Evolutionary conservation across 2,113 vertebrate genomes (phyloP).

Genomic region (Oryzias celebensis): DNA sequence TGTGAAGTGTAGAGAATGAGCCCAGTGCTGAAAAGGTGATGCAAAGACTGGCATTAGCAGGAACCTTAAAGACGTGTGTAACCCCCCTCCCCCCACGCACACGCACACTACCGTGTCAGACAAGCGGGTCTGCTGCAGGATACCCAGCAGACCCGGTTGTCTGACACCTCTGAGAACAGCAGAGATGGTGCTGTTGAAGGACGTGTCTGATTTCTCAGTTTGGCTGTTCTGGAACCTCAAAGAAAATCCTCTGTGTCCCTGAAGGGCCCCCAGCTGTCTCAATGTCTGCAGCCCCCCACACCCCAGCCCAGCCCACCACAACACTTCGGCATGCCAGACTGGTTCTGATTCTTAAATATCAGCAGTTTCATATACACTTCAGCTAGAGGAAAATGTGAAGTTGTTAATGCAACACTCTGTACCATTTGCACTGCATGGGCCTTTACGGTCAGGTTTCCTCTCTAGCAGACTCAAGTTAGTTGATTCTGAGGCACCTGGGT

Average conservation of each 20-base stretch:
- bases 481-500: conserved; percentile 21
- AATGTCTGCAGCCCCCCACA: conserved; percentile 22
- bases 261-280: conserved; percentile 41
- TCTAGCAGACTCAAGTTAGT: conserved; percentile 3
- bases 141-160: conserved; percentile 25
- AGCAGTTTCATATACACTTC: background rate
- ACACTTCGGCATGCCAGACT: background rate
- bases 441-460: conserved; percentile 1
- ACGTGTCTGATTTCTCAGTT: conserved; percentile 44
- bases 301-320: conserved; percentile 1
- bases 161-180: conserved; percentile 16
- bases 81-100: background rate
- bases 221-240: conserved; percentile 32
- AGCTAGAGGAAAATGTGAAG: background rate
- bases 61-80: conserved; percentile 34
- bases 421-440: background rate
- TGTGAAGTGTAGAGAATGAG: conserved; percentile 51
- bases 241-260: conserved; percentile 59
- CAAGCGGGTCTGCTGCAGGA: background rate
- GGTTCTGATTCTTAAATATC: conserved; percentile 9
- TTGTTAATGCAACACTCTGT: background rate
- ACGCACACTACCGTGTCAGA: too few species aligned
- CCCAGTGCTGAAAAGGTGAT: conserved; percentile 8
- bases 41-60: background rate
- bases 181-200: background rate